These are phyloP conservation scores for Neelides folsomi DNA, from an alignment of 2,888 invertebrate species.

Conservation along the genomic window DNA sequence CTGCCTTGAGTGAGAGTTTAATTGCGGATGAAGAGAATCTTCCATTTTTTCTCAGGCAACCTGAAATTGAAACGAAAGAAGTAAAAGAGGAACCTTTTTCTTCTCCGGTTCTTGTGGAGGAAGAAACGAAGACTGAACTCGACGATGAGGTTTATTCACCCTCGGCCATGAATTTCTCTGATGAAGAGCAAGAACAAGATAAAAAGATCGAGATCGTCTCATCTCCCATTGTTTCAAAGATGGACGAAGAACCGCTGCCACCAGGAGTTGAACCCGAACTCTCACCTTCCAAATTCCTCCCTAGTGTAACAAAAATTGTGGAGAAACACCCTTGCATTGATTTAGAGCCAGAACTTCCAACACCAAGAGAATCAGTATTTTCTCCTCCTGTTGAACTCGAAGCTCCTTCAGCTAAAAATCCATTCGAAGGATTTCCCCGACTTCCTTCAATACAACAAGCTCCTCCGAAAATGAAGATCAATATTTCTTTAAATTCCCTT, in stretches of 20 bases:
- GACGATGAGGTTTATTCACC: conserved; percentile 19
- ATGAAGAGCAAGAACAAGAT: conserved; percentile 12
- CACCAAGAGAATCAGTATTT: conserved; percentile 13
- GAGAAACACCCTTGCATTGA: conserved; percentile 6
- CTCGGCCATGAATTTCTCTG: conserved; percentile 22
- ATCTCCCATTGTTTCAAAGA: not conserved
- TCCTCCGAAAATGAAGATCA: conserved; percentile 22
- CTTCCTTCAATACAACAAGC: conserved; percentile 11
- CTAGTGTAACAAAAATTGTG: conserved; percentile 2
- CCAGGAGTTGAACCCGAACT: conserved; percentile 5
- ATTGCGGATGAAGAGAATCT: not conserved
- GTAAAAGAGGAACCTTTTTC: not conserved
- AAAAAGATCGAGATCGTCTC: no score
- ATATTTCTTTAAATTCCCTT: conserved; percentile 25
- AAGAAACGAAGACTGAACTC: not conserved
- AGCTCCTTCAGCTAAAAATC: conserved; percentile 5
- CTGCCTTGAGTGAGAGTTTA: not conserved
- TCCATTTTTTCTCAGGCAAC: not conserved
- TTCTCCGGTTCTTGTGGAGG: not conserved
- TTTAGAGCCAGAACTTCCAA: conserved; percentile 15
- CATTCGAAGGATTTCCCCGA: not conserved
- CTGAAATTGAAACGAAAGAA: not conserved
- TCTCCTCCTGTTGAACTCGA: conserved; percentile 8
- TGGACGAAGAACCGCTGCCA: conserved; percentile 8
- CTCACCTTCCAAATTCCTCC: not conserved